phyloP scores from a whole-genome alignment of 2,797 vertebrate species.

The Eulemur coronatus region DNA sequence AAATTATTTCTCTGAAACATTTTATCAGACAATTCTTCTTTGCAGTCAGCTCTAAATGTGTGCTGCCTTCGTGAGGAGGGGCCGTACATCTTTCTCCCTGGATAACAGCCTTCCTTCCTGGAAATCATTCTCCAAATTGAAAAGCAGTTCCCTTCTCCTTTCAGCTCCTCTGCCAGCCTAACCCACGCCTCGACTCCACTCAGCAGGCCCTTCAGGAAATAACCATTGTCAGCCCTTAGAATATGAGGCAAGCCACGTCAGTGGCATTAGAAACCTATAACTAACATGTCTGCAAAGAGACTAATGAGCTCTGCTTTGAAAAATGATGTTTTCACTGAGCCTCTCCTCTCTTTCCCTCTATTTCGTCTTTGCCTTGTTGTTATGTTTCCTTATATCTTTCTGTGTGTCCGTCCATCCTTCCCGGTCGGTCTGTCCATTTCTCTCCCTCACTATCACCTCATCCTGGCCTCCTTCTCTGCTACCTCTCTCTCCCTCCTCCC shows the following conservation, averaged over 20 bases:
- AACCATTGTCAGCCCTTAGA: slow-evolving; percentile 11
- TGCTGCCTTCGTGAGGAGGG: background rate
- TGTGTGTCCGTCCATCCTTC: background rate
- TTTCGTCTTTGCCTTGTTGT: background rate
- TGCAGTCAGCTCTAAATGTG: slow-evolving; percentile 48
- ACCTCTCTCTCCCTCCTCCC: background rate
- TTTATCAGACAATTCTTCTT: slow-evolving; percentile 61
- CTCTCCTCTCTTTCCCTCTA: background rate
- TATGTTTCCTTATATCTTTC: background rate
- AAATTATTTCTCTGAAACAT: slow-evolving; percentile 75
- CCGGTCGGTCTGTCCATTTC: background rate
- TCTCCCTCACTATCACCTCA: background rate
- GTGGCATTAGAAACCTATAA: background rate
- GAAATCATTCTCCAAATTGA: slow-evolving; percentile 11
- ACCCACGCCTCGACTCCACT: background rate
- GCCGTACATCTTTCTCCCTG: background rate
- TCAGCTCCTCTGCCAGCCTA: background rate
- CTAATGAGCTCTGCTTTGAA: slow-evolving; percentile 42
- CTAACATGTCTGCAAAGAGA: slow-evolving; percentile 36
- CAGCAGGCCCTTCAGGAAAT: slow-evolving; percentile 7
- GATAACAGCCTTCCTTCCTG: background rate
- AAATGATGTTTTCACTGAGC: background rate
- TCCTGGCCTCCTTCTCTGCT: background rate
- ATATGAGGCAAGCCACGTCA: background rate
- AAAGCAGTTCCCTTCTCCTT: background rate